Percentiles rank a stretch among this genome's conserved stretches.
Conservation (phyloP, 2,113 vertebrate genomes). For the Melanocharis versteri region DNA sequence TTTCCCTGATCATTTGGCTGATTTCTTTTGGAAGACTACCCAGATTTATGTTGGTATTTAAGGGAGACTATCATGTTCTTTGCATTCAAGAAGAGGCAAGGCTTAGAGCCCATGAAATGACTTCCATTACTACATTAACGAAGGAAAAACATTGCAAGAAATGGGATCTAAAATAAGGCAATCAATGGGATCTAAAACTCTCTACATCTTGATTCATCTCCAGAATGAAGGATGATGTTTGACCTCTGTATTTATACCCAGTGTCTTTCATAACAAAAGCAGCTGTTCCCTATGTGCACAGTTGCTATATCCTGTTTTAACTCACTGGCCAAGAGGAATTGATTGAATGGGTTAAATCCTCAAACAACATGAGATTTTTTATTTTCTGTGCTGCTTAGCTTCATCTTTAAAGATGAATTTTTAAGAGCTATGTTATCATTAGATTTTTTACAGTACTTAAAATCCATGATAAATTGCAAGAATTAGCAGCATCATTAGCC, state of each 20-base stretch:
- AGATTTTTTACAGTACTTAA: background rate
- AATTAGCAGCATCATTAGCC: background rate
- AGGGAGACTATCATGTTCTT: background rate
- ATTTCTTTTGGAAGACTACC: background rate
- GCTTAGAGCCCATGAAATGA: background rate
- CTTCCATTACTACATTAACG: background rate
- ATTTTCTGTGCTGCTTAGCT: background rate
- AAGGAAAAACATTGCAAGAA: background rate
- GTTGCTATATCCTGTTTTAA: background rate
- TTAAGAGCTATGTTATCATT: background rate
- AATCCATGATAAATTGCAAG: background rate
- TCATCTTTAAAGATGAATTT: background rate
- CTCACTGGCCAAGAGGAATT: background rate
- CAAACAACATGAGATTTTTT: background rate
- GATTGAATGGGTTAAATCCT: background rate
- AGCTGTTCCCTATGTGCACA: background rate
- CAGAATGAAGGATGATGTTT: background rate
- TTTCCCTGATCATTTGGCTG: background rate
- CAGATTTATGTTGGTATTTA: background rate
- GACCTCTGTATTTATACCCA: background rate
- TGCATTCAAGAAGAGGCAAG: background rate
- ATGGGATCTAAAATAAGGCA: background rate
- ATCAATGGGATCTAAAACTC: background rate
- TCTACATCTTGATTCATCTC: background rate
- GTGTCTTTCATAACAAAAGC: background rate